These are phyloP conservation scores for Lacerta agilis DNA, from an alignment of 2,797 vertebrate species.

Conservation along the genomic window DNA sequence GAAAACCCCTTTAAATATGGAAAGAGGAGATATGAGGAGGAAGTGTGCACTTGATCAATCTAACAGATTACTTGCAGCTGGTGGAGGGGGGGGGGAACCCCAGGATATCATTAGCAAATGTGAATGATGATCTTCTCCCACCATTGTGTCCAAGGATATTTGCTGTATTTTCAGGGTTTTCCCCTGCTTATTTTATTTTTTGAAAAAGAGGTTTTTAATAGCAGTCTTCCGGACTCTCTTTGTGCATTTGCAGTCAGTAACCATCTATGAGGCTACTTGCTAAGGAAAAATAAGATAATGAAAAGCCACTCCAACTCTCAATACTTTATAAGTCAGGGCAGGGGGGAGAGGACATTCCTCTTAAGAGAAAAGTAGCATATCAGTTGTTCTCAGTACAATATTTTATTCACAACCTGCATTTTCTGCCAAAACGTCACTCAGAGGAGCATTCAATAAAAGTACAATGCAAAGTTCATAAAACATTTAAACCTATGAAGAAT, in stretches of 20 bases:
- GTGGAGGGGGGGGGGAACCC: not conserved
- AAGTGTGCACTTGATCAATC: not conserved
- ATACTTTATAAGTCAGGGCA: not conserved
- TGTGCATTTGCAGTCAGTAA: not conserved
- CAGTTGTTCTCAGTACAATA: not conserved
- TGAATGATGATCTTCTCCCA: not conserved
- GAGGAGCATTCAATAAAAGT: not conserved
- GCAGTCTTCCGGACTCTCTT: not conserved
- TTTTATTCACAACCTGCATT: not conserved
- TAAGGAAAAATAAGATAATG: not conserved
- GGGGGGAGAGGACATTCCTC: not conserved
- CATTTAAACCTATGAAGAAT: not conserved
- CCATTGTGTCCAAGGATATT: not conserved
- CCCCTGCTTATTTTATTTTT: not conserved
- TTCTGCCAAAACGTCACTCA: not conserved
- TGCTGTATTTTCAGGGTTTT: not conserved
- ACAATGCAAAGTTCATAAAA: not conserved
- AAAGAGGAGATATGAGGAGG: not conserved
- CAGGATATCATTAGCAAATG: conserved; percentile 1
- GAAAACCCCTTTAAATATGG: conserved; percentile 1
- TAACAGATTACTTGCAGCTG: conserved; percentile 2
- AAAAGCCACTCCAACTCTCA: not conserved
- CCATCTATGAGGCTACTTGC: not conserved
- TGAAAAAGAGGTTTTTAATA: not conserved
- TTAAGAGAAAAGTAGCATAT: not conserved